phyloP scores from a whole-genome alignment of 1,140 invertebrate species.

The Phymastichus coffea region DNA sequence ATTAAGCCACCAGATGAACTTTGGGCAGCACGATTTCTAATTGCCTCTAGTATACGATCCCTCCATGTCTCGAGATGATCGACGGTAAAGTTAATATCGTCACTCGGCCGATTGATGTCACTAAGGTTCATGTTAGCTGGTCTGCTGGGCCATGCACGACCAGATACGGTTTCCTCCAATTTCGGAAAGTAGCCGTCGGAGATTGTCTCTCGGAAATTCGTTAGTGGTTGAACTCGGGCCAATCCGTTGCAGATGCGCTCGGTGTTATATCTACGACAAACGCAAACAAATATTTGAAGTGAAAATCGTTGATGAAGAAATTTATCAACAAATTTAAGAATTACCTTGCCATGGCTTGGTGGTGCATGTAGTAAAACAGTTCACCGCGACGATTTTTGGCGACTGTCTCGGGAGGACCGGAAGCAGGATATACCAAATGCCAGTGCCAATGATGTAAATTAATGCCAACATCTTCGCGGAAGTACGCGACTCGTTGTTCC shows the following conservation, averaged over 20 bases:
- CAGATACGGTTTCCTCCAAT: slow-evolving; percentile 66
- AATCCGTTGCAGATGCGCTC: slow-evolving; percentile 55
- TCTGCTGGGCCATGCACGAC: slow-evolving; percentile 64
- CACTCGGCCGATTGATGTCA: slow-evolving; percentile 67
- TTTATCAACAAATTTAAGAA: no score
- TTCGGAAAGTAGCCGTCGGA: slow-evolving; percentile 72
- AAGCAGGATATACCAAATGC: slow-evolving; percentile 77
- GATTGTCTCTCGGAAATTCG: slow-evolving; percentile 64
- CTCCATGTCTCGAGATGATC: slow-evolving; percentile 72
- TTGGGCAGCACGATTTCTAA: slow-evolving; percentile 65
- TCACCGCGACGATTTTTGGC: slow-evolving; percentile 63
- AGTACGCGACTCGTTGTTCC: slow-evolving; percentile 68
- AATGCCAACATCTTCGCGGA: slow-evolving; percentile 60
- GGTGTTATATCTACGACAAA: slow-evolving; percentile 67
- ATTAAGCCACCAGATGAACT: slow-evolving; percentile 57
- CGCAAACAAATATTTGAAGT: no score
- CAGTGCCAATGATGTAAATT: slow-evolving; percentile 79
- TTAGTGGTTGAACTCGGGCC: slow-evolving; percentile 59
- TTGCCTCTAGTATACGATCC: slow-evolving; percentile 72
- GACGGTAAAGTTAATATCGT: slow-evolving; percentile 67
- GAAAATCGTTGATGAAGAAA: no score
- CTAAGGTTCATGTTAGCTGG: slow-evolving; percentile 60
- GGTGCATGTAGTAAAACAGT: slow-evolving; percentile 65
- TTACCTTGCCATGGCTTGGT: slow-evolving; percentile 62
- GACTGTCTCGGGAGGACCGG: slow-evolving; percentile 57